Evolutionary conservation across 2,797 vertebrate genomes (phyloP), one percentile per base, ranked within the genome.

Genomic region (Enteromius afrohamiltoni): DNA sequence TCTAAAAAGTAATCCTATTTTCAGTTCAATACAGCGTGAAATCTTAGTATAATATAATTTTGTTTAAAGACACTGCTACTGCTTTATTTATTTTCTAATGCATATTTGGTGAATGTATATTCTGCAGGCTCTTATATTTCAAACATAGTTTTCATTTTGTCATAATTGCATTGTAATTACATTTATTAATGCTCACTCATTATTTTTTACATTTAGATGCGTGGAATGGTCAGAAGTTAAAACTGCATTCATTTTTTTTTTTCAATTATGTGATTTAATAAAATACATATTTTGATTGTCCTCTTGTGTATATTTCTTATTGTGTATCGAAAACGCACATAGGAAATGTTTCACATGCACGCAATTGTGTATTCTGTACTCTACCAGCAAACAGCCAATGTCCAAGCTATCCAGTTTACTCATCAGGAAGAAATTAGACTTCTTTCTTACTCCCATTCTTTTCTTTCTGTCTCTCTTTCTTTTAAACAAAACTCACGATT

Each of bases 101-200:
- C 29, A 31, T 31, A 60, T 23, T 42, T 19, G n/a, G 16, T 58
- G 13, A 31, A 47, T 42, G 8, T 4, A 17, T 58, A 62, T 62
- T 77, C 37, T 29, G n/a, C 16, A 42, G 37, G 16, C 16, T 45
- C 8, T 62, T 77, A 21, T 75, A 23, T 9, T 77, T 47, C 40
- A 77, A 77, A 77, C 9, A 40, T 40, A 7, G 37, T 40, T 81
- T 64, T 73, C 23, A 51, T n/a, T 49, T n/a, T 23, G 17, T 5
- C 29, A 34, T 17, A 0, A 13, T 62, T 51, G 2, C 58, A 26
- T 53, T 23, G n/a, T n/a, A 8, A 45, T 70, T 42, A 14, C 2
- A 80, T 47, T 62, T 40, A 76, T 40, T 26, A 9, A 34, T 34
- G 60, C 40, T 21, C 34, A 2, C 19, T 45, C 5, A 70, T 42